A percentile compares a stretch with the other conserved stretches of the same genome.
These are phyloP conservation scores for Drosophila recens DNA, from an alignment of 2,888 invertebrate species.

Conservation along the genomic window DNA sequence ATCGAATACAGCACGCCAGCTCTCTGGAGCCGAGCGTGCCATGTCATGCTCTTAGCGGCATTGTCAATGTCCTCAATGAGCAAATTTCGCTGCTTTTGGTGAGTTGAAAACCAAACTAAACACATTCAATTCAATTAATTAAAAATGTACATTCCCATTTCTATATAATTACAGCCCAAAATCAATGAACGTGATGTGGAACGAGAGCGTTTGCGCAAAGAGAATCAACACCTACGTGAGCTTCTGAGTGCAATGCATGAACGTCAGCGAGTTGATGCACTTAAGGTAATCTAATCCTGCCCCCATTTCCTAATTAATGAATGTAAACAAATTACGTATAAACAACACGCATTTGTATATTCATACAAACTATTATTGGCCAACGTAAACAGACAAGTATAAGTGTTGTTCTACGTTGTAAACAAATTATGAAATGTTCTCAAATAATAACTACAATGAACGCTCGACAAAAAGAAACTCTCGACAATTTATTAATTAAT, in stretches of 20 bases:
- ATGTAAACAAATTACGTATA: slow-evolving; percentile 14
- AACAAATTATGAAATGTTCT: slow-evolving; percentile 17
- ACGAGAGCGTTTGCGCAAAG: slow-evolving; percentile 89
- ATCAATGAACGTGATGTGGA: slow-evolving; percentile 92
- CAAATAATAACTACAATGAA: slow-evolving; percentile 11
- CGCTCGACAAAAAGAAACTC: slow-evolving; percentile 12
- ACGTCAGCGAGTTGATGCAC: slow-evolving; percentile 85
- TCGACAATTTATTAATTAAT: too few species aligned
- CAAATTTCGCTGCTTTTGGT: slow-evolving; percentile 91
- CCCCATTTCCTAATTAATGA: slow-evolving; percentile 21
- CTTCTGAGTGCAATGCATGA: slow-evolving; percentile 88
- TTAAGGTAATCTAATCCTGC: slow-evolving; percentile 71
- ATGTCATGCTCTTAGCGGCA: slow-evolving; percentile 87
- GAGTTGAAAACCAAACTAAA: slow-evolving; percentile 35
- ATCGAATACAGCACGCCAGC: slow-evolving; percentile 85
- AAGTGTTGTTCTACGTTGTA: slow-evolving; percentile 17
- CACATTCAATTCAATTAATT: background rate
- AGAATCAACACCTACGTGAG: slow-evolving; percentile 90
- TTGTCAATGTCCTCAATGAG: slow-evolving; percentile 88
- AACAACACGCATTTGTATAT: slow-evolving; percentile 3
- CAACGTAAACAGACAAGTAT: slow-evolving; percentile 8
- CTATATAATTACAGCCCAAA: slow-evolving; percentile 87
- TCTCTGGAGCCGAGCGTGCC: slow-evolving; percentile 87
- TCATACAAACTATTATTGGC: slow-evolving; percentile 11
- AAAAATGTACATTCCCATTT: slow-evolving; percentile 5